A percentile compares a stretch with the other conserved stretches of the same genome.
Evolutionary conservation across 2,113 vertebrate species (phyloP).

Genomic region (Candoia aspera): DNA sequence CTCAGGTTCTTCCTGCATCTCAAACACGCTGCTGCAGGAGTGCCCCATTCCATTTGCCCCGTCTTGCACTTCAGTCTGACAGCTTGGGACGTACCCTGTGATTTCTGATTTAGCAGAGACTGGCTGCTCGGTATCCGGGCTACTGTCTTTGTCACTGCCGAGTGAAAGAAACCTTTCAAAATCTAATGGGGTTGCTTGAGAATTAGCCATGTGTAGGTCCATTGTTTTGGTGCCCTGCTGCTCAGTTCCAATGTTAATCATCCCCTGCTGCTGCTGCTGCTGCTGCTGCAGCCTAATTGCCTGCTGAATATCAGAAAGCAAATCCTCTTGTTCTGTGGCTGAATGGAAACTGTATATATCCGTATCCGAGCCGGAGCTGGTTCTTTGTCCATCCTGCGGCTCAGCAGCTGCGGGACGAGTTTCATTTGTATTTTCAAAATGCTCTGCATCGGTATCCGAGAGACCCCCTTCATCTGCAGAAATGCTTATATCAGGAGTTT

Average conservation of each 20-base stretch:
- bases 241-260: constrained; percentile 63
- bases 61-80: constrained; percentile 41
- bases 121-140: constrained; percentile 52
- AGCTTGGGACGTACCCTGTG: neutral
- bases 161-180: constrained; percentile 66
- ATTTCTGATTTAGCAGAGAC: constrained; percentile 43
- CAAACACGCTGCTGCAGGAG: constrained; percentile 67
- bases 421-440: constrained; percentile 69
- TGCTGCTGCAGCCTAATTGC: constrained; percentile 92
- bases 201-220: constrained; percentile 63
- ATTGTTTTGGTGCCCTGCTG: constrained; percentile 69
- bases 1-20: constrained; percentile 74
- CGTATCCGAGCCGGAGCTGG: constrained; percentile 93
- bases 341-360: constrained; percentile 99
- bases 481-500: constrained; percentile 87
- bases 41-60: constrained; percentile 23
- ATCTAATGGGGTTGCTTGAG: constrained; percentile 60
- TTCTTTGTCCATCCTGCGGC: constrained; percentile 83
- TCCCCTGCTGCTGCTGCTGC: constrained; percentile 83
- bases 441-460: constrained; percentile 82
- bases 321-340: constrained; percentile 92
- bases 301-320: constrained; percentile 97
- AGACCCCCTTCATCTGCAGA: constrained; percentile 90
- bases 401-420: constrained; percentile 66
- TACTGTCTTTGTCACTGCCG: constrained; percentile 59